A percentile compares a stretch with the other conserved stretches of the same genome.
These are phyloP conservation scores for Cercopithecus hamlyni DNA, from an alignment of 2,797 vertebrate genomes.

Conservation along the genomic window DNA sequence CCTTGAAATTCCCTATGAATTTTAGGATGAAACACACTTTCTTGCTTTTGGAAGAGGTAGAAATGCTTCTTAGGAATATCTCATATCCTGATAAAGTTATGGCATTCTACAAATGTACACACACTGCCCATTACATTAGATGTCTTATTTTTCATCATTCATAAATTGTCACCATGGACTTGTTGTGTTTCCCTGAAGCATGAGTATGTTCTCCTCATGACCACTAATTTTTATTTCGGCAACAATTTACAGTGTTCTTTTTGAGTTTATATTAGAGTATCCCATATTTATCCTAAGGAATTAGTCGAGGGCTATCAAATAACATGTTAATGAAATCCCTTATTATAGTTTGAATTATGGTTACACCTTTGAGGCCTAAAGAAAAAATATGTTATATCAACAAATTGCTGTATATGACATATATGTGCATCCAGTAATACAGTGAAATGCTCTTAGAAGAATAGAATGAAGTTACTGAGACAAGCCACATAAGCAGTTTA, in stretches of 20 bases:
- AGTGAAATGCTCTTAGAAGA: background rate
- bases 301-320: background rate
- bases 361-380: background rate
- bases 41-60: background rate
- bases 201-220: background rate
- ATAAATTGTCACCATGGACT: background rate
- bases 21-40: background rate
- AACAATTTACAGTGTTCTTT: slow-evolving; percentile 1
- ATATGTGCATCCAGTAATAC: background rate
- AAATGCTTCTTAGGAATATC: background rate
- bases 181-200: background rate
- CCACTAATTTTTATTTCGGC: background rate
- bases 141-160: background rate
- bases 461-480: background rate
- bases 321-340: background rate
- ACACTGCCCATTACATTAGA: background rate
- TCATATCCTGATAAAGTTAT: background rate
- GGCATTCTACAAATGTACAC: background rate
- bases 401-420: background rate
- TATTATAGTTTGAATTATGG: slow-evolving; percentile 3
- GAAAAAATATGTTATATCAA: background rate
- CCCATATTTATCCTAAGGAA: slow-evolving; percentile 3
- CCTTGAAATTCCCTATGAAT: background rate
- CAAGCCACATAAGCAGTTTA: background rate
- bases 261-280: background rate